These are phyloP conservation scores for Actinernus sp. DNA, from an alignment of 92 coral and sea anemone genomes.

Conservation along the genomic window DNA sequence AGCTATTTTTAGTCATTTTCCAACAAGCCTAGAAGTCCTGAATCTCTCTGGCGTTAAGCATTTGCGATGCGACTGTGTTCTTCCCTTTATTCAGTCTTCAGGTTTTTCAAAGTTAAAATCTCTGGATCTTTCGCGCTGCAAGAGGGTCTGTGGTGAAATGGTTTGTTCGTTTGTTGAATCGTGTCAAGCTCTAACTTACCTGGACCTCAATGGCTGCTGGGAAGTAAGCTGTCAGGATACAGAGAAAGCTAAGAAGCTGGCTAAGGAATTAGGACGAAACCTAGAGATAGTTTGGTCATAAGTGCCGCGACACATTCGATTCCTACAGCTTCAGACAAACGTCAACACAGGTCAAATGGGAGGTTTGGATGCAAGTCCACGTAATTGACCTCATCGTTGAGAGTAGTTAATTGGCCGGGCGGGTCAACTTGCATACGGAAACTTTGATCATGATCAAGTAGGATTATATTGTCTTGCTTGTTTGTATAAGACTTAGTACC, in stretches of 20 bases:
- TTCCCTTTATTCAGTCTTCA: slow-evolving; percentile 28
- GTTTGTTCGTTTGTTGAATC: slow-evolving; percentile 10
- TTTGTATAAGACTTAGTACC: no score
- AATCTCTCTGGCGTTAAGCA: slow-evolving; percentile 56
- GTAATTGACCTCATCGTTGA: no score
- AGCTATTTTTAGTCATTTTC: slow-evolving; percentile 37
- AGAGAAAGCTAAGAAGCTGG: slow-evolving; percentile 30
- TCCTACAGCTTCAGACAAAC: not conserved
- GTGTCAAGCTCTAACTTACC: slow-evolving; percentile 37
- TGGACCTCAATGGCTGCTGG: slow-evolving; percentile 64
- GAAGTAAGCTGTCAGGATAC: slow-evolving; percentile 56
- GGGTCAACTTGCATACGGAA: no score
- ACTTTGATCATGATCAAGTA: no score
- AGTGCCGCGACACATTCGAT: not conserved
- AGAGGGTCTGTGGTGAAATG: slow-evolving; percentile 48
- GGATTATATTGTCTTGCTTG: no score
- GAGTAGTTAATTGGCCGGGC: no score
- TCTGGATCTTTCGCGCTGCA: slow-evolving; percentile 64
- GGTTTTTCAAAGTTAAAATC: slow-evolving; percentile 15
- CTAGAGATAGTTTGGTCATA: slow-evolving; percentile 34
- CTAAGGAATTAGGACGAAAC: slow-evolving; percentile 11
- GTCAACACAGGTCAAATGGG: no score
- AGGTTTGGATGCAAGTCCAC: no score
- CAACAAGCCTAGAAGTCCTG: slow-evolving; percentile 29
- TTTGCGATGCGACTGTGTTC: slow-evolving; percentile 33